Conservation (phyloP, 2,113 vertebrate genomes). For the Octodon degus region DNA sequence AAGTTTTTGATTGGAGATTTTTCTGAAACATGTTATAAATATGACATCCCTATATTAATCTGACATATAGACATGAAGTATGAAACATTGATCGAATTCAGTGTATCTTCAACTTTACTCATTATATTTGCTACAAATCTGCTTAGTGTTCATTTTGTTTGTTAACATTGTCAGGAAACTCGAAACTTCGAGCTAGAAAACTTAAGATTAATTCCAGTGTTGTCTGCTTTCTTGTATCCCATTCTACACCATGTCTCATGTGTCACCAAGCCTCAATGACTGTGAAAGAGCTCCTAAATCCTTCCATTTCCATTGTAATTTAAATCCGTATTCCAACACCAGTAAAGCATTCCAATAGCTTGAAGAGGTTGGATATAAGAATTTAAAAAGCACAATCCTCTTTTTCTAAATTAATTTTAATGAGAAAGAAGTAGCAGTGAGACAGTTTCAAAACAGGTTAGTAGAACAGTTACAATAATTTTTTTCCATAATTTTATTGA, state of each 20-base stretch:
- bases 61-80: conserved; percentile 27
- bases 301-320: conserved; percentile 28
- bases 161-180: not conserved
- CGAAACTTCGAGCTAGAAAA: not conserved
- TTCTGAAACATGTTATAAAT: conserved; percentile 59
- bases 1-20: conserved; percentile 68
- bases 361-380: not conserved
- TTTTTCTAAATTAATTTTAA: not conserved
- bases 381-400: conserved; percentile 4
- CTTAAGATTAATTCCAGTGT: conserved; percentile 33
- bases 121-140: conserved; percentile 27
- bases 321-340: conserved; percentile 35
- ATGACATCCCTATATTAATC: not conserved
- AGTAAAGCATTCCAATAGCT: conserved; percentile 9
- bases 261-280: not conserved
- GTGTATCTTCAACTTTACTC: not conserved
- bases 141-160: not conserved
- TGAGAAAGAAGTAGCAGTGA: too few species aligned
- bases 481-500: too few species aligned
- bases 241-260: not conserved
- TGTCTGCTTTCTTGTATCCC: not conserved
- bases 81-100: conserved; percentile 50
- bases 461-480: too few species aligned
- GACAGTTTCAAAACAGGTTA: too few species aligned
- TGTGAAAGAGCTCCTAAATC: conserved; percentile 32